These are phyloP conservation scores for Liodrosophila aerea DNA, from an alignment of 2,888 invertebrate species.

Conservation along the genomic window DNA sequence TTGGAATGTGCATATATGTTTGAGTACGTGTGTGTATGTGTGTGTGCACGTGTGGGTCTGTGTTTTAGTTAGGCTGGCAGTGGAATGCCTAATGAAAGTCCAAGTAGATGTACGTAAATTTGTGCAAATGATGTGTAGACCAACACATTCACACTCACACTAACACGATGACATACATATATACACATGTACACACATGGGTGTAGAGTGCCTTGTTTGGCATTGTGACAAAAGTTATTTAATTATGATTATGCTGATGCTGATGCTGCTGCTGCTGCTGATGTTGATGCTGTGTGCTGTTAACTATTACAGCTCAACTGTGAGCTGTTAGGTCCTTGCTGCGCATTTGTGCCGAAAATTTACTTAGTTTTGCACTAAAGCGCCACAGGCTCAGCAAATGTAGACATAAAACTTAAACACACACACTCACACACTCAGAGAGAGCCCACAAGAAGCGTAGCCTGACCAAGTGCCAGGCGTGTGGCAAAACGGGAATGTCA, in stretches of 20 bases:
- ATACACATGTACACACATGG: slow-evolving; percentile 12
- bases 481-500: neutral
- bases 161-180: slow-evolving; percentile 14
- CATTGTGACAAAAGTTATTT: slow-evolving; percentile 74
- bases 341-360: slow-evolving; percentile 68
- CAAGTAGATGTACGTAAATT: slow-evolving; percentile 57
- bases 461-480: slow-evolving; percentile 25
- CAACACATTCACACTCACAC: slow-evolving; percentile 11
- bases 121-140: slow-evolving; percentile 66
- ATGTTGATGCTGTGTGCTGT: slow-evolving; percentile 34
- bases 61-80: slow-evolving; percentile 31
- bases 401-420: slow-evolving; percentile 72
- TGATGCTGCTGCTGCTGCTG: slow-evolving; percentile 5
- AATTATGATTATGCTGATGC: slow-evolving; percentile 68
- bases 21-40: slow-evolving; percentile 4
- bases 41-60: slow-evolving; percentile 3
- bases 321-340: slow-evolving; percentile 33
- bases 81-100: slow-evolving; percentile 71
- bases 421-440: slow-evolving; percentile 15
- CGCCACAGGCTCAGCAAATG: slow-evolving; percentile 63
- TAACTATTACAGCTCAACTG: slow-evolving; percentile 52
- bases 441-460: slow-evolving; percentile 1
- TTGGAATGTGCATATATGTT: slow-evolving; percentile 13
- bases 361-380: slow-evolving; percentile 75
- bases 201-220: slow-evolving; percentile 45